Percentiles rank a stretch among this genome's conserved stretches.
Evolutionary conservation across 2,797 vertebrate genomes (phyloP).

Genomic region (Cyprinodon diabolis): DNA sequence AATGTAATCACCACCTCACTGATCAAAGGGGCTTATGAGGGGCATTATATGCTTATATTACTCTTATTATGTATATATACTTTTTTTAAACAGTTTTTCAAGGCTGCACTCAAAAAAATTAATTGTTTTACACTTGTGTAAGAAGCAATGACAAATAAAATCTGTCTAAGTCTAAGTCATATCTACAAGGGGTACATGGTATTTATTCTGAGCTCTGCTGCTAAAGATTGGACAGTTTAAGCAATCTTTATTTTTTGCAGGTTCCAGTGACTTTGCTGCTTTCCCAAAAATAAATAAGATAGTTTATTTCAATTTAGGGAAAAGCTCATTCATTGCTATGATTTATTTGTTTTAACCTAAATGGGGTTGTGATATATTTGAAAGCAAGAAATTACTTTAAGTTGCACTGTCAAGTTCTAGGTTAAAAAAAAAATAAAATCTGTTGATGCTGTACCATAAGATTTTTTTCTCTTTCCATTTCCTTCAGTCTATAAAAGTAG

Average conservation of each 20-base stretch:
- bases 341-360: background rate
- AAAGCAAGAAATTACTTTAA: constrained; percentile 15
- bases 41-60: no score
- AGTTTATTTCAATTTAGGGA: background rate
- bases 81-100: no score
- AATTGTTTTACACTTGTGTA: no score
- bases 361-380: background rate
- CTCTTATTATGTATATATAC: no score
- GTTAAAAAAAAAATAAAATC: background rate
- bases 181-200: background rate
- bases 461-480: constrained; percentile 9
- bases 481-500: constrained; percentile 17
- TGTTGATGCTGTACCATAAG: background rate
- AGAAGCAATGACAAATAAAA: no score
- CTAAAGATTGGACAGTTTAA: background rate
- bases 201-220: background rate
- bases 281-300: background rate
- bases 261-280: background rate
- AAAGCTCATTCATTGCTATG: constrained; percentile 9
- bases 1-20: no score
- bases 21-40: no score
- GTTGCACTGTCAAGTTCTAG: background rate
- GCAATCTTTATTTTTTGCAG: background rate
- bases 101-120: no score
- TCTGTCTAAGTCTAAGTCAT: no score